Percentiles rank a stretch among this genome's conserved stretches.
Evolutionary conservation across 1,140 invertebrate species (phyloP).

Genomic region (Drosophila rufa): DNA sequence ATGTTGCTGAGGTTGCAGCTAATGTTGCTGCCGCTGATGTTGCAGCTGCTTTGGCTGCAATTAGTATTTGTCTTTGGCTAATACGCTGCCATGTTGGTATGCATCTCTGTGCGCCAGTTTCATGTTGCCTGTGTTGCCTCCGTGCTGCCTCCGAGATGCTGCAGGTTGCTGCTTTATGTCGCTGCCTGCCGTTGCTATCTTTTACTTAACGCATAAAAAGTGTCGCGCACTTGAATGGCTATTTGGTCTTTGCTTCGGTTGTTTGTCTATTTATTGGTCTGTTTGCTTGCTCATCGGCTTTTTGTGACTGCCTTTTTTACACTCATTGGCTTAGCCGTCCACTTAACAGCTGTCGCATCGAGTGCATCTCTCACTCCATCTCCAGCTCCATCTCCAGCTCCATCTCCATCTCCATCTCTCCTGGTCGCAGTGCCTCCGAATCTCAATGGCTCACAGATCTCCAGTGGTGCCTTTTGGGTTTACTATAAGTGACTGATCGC

Average conservation of each 20-base stretch:
- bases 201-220: slow-evolving; percentile 69
- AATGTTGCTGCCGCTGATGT: slow-evolving; percentile 24
- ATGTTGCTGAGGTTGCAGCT: slow-evolving; percentile 50
- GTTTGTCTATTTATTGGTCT: slow-evolving; percentile 78
- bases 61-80: slow-evolving; percentile 84
- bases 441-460: slow-evolving; percentile 13
- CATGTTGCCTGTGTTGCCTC: slow-evolving; percentile 38
- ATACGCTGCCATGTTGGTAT: slow-evolving; percentile 82
- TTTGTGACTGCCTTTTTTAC: slow-evolving; percentile 44
- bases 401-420: slow-evolving; percentile 7
- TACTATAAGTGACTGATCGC: slow-evolving; percentile 34
- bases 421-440: not conserved
- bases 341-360: slow-evolving; percentile 67
- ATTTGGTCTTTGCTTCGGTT: slow-evolving; percentile 68
- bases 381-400: not conserved
- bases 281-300: slow-evolving; percentile 65
- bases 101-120: slow-evolving; percentile 68
- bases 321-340: slow-evolving; percentile 69
- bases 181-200: slow-evolving; percentile 26
- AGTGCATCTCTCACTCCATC: slow-evolving; percentile 39
- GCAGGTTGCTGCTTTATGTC: slow-evolving; percentile 36
- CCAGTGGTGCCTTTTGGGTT: slow-evolving; percentile 47
- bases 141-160: slow-evolving; percentile 23
- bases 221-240: slow-evolving; percentile 69
- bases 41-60: slow-evolving; percentile 75